Percentiles rank a stretch among this genome's conserved stretches.
Evolutionary conservation across 2,888 invertebrate genomes (phyloP).

Genomic region (Spialia ferax): DNA sequence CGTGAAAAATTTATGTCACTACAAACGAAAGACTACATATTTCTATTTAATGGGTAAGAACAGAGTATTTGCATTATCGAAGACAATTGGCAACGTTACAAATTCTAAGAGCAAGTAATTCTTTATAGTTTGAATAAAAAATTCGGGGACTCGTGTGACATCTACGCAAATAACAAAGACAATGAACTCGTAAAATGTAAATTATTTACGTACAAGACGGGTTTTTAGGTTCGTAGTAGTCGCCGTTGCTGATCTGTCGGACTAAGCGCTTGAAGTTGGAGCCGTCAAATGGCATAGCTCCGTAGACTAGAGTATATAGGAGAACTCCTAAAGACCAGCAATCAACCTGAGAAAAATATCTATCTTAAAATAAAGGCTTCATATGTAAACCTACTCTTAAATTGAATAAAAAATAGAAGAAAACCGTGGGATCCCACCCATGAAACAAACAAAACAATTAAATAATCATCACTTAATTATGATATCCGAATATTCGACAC

Average conservation of each 20-base stretch:
- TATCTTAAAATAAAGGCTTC: background rate
- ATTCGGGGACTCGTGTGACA: conserved; percentile 25
- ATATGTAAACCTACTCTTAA: too few species aligned
- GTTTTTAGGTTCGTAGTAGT: conserved; percentile 98
- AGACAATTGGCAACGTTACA: conserved; percentile 38
- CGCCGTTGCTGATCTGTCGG: conserved; percentile 98
- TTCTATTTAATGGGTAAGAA: conserved; percentile 20
- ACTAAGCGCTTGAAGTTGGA: conserved; percentile 99
- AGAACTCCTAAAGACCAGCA: conserved; percentile 98
- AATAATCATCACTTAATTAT: too few species aligned
- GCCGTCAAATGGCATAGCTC: conserved; percentile 99
- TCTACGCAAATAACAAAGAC: conserved; percentile 29
- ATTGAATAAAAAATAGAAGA: too few species aligned
- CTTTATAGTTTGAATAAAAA: conserved; percentile 28
- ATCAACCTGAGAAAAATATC: conserved; percentile 81
- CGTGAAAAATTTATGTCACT: conserved; percentile 22
- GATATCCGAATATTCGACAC: too few species aligned
- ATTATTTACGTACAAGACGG: conserved; percentile 90
- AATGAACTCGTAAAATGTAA: conserved; percentile 37
- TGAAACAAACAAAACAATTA: too few species aligned
- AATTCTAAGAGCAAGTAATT: conserved; percentile 30
- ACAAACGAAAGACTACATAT: conserved; percentile 1
- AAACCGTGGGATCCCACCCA: too few species aligned
- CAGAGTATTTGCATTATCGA: conserved; percentile 17
- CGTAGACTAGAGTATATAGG: conserved; percentile 98